Evolutionary conservation across 2,113 vertebrate genomes (phyloP).

Genomic region (Semnopithecus entellus): DNA sequence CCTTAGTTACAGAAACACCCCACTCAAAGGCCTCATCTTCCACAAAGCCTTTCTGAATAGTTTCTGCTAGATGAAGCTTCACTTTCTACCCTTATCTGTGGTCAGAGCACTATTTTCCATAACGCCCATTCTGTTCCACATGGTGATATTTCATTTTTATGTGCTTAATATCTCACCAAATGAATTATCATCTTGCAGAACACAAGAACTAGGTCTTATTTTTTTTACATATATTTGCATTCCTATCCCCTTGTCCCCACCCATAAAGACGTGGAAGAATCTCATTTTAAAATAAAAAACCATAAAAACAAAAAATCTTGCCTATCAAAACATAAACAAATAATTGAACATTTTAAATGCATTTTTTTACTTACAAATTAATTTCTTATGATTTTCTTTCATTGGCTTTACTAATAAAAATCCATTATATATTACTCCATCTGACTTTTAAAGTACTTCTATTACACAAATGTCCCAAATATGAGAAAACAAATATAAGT

Average conservation of each 20-base stretch:
- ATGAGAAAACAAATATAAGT: conserved; percentile 13
- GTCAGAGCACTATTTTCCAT: neutral
- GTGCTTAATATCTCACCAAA: neutral
- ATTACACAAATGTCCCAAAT: neutral
- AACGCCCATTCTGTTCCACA: neutral
- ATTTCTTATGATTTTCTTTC: conserved; percentile 14
- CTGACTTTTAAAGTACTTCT: conserved; percentile 40
- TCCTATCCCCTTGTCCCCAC: accelerated
- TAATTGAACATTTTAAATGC: neutral
- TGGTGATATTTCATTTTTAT: neutral
- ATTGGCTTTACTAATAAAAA: conserved; percentile 54
- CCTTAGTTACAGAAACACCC: neutral
- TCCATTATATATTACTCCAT: conserved; percentile 39
- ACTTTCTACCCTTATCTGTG: neutral
- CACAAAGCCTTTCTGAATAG: neutral
- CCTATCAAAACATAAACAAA: conserved; percentile 19
- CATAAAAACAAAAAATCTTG: neutral
- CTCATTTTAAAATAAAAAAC: neutral
- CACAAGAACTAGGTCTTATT: neutral
- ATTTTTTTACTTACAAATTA: conserved; percentile 42
- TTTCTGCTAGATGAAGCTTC: accelerated
- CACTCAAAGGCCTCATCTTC: neutral
- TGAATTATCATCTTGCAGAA: neutral
- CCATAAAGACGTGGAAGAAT: neutral
- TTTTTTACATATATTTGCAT: neutral